These are phyloP conservation scores for Smutsia gigantea DNA, from an alignment of 2,797 vertebrate genomes.

Conservation along the genomic window DNA sequence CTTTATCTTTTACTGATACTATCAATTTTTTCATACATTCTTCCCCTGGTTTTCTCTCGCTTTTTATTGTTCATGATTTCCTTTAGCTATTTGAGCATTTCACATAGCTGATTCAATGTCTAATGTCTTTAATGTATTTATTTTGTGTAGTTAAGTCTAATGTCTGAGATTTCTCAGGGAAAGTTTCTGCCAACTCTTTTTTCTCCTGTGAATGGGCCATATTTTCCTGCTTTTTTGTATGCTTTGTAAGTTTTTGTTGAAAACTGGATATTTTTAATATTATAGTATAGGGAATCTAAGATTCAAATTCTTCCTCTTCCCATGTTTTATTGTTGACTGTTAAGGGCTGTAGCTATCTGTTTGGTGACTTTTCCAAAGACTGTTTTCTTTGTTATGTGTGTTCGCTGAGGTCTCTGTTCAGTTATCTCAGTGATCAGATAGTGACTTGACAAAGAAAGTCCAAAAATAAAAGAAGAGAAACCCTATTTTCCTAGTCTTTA, in stretches of 20 bases:
- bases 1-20: not conserved
- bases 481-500: too few species aligned
- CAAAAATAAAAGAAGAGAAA: too few species aligned
- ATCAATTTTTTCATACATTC: not conserved
- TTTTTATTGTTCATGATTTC: not conserved
- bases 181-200: not conserved
- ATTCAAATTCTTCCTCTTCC: too few species aligned
- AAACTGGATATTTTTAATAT: not conserved
- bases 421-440: too few species aligned
- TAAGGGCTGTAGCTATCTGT: too few species aligned
- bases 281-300: not conserved
- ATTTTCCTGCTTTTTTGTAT: not conserved
- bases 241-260: not conserved
- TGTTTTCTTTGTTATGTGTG: too few species aligned
- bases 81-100: not conserved
- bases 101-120: not conserved
- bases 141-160: not conserved
- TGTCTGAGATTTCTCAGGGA: not conserved
- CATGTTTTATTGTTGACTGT: too few species aligned
- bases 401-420: too few species aligned
- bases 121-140: too few species aligned
- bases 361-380: too few species aligned
- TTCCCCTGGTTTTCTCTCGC: not conserved
- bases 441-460: too few species aligned
- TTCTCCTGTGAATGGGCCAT: not conserved